A percentile compares a stretch with the other conserved stretches of the same genome.
Evolutionary conservation across 2,888 invertebrate genomes (phyloP).

Genomic region (Myopa testacea): DNA sequence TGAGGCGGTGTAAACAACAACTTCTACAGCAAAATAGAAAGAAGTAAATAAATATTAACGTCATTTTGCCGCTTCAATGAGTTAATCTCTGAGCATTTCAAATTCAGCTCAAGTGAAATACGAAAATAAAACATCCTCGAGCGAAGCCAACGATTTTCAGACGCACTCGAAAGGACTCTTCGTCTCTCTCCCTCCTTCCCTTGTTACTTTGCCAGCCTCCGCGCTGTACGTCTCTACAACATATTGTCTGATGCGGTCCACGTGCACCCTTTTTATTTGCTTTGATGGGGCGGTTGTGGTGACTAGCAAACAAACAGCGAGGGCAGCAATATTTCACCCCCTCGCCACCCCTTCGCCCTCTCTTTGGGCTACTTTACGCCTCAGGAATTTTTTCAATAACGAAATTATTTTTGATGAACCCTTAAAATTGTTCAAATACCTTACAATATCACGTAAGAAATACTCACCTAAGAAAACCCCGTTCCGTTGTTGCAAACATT

Average conservation of each 20-base stretch:
- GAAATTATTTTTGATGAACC: slow-evolving; percentile 8
- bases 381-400: neutral
- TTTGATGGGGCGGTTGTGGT: neutral
- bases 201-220: neutral
- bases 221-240: neutral
- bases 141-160: neutral
- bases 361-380: neutral
- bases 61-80: slow-evolving; percentile 54
- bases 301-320: neutral
- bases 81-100: slow-evolving; percentile 45
- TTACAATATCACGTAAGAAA: neutral
- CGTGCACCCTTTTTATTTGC: neutral
- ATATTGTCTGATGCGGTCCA: slow-evolving; percentile 6
- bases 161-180: neutral
- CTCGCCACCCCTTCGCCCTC: neutral
- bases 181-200: neutral
- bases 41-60: slow-evolving; percentile 50
- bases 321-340: neutral
- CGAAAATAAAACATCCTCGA: slow-evolving; percentile 2
- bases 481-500: too few species aligned
- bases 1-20: neutral
- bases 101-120: neutral
- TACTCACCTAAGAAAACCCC: too few species aligned
- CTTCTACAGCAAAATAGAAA: neutral
- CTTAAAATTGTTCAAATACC: neutral